Conservation (phyloP, 2,797 vertebrate genomes). For the Enteromius viviparus region DNA sequence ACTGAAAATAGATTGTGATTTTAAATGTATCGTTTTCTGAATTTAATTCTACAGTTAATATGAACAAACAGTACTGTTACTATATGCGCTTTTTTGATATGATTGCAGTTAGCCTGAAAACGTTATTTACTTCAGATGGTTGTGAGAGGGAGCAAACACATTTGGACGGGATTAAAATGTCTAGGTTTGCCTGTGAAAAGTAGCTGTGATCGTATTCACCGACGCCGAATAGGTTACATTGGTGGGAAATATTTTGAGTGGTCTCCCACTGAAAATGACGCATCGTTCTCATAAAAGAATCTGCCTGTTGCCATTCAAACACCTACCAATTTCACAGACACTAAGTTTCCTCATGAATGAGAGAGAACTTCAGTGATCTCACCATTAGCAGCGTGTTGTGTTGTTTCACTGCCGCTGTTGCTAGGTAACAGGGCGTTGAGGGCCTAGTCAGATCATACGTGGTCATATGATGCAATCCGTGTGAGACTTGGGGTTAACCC, state of each 20-base stretch:
- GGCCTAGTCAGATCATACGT: constrained; percentile 61
- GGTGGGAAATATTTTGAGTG: not conserved
- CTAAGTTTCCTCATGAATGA: constrained; percentile 60
- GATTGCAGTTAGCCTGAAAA: not conserved
- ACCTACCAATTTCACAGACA: constrained; percentile 17
- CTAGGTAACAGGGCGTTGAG: constrained; percentile 72
- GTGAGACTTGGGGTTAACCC: constrained; percentile 57
- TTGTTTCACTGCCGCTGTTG: constrained; percentile 70
- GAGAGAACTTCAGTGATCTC: constrained; percentile 65
- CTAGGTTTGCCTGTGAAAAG: not conserved
- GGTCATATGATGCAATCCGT: constrained; percentile 47
- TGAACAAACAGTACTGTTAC: not conserved
- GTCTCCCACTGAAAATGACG: not conserved
- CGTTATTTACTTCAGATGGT: not conserved
- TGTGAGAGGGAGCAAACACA: not conserved
- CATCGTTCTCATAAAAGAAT: not conserved
- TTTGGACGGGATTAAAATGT: constrained; percentile 4
- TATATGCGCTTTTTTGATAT: no score
- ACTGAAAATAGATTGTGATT: not conserved
- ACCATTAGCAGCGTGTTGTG: constrained; percentile 59
- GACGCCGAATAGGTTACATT: not conserved
- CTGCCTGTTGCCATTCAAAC: not conserved
- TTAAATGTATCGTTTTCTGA: not conserved
- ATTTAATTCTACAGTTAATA: not conserved
- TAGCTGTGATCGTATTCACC: not conserved